A percentile compares a stretch with the other conserved stretches of the same genome.
These are phyloP conservation scores for Halisarca cf. caerulea DNA, from an alignment of 37 sponge, comb jelly and placozoan species.

Conservation along the genomic window DNA sequence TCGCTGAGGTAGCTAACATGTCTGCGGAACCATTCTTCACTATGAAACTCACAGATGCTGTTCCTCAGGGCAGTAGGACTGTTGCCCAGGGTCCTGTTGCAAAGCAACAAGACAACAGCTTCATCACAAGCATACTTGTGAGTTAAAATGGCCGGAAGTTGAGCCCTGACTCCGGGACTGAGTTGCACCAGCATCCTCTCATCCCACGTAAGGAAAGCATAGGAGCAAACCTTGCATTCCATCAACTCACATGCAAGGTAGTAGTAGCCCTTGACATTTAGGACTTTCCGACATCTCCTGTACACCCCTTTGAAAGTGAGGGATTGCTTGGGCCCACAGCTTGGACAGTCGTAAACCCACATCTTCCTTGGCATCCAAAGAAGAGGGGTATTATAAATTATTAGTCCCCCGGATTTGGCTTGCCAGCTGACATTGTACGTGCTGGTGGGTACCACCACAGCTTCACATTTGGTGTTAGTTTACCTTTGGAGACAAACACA, in stretches of 20 bases:
- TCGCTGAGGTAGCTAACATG: slow-evolving; percentile 30
- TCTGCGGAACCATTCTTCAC: slow-evolving; percentile 29
- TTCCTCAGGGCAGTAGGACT: slow-evolving; percentile 25
- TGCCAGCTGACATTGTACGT: no score
- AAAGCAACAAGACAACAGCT: slow-evolving; percentile 18
- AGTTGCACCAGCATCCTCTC: slow-evolving; percentile 31
- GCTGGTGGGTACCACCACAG: slow-evolving; percentile 12
- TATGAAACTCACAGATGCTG: slow-evolving; percentile 2
- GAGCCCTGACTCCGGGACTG: background rate
- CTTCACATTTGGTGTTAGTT: background rate
- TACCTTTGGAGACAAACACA: no score
- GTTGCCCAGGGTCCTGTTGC: slow-evolving; percentile 17
- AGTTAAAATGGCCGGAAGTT: slow-evolving; percentile 31
- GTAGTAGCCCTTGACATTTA: slow-evolving; percentile 36
- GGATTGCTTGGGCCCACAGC: slow-evolving; percentile 1
- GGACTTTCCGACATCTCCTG: background rate
- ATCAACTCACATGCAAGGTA: slow-evolving; percentile 39
- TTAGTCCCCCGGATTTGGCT: background rate
- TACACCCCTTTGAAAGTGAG: slow-evolving; percentile 35
- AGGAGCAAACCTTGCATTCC: slow-evolving; percentile 11
- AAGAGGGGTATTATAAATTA: no score
- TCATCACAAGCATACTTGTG: slow-evolving; percentile 12
- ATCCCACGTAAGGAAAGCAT: slow-evolving; percentile 32
- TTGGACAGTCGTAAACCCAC: slow-evolving; percentile 37
- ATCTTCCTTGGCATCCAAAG: slow-evolving; percentile 42